These are phyloP conservation scores for Sebastes elongatus DNA, from an alignment of 2,797 vertebrate genomes.

Conservation along the genomic window DNA sequence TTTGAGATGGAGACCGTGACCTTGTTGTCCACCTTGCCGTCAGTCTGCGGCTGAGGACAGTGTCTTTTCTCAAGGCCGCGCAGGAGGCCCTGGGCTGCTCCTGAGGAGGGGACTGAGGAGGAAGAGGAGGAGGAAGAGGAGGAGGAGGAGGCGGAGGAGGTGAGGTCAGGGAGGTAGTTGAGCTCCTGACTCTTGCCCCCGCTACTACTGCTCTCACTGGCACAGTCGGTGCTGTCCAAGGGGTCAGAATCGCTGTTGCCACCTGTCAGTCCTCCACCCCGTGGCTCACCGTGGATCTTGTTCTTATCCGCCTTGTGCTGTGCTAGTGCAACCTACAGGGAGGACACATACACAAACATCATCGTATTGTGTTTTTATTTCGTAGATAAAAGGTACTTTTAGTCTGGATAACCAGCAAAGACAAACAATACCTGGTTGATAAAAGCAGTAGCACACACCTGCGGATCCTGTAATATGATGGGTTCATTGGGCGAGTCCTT, in stretches of 20 bases:
- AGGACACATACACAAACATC: neutral
- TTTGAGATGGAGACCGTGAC: constrained; percentile 91
- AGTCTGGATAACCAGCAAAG: neutral
- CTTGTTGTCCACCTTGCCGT: constrained; percentile 87
- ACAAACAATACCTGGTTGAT: neutral
- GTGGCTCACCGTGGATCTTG: constrained; percentile 95
- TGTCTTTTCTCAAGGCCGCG: constrained; percentile 86
- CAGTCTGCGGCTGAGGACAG: constrained; percentile 81
- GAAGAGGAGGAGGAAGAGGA: constrained; percentile 82
- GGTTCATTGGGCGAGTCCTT: constrained; percentile 94
- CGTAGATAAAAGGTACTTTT: neutral
- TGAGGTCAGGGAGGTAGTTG: constrained; percentile 88
- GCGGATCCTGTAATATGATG: constrained; percentile 95
- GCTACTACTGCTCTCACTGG: constrained; percentile 94
- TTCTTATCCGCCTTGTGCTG: constrained; percentile 98
- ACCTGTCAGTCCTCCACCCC: constrained; percentile 88
- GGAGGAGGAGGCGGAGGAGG: constrained; percentile 81
- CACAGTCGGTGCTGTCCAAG: constrained; percentile 96
- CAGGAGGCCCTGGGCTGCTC: constrained; percentile 62
- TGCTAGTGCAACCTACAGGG: constrained; percentile 88
- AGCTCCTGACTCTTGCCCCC: constrained; percentile 96
- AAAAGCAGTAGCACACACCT: constrained; percentile 60
- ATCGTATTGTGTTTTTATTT: neutral
- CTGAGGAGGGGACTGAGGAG: constrained; percentile 76
- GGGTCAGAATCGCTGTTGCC: constrained; percentile 97